phyloP scores from a whole-genome alignment of 2,888 invertebrate genomes.

The Lasioglossum malachurum region DNA sequence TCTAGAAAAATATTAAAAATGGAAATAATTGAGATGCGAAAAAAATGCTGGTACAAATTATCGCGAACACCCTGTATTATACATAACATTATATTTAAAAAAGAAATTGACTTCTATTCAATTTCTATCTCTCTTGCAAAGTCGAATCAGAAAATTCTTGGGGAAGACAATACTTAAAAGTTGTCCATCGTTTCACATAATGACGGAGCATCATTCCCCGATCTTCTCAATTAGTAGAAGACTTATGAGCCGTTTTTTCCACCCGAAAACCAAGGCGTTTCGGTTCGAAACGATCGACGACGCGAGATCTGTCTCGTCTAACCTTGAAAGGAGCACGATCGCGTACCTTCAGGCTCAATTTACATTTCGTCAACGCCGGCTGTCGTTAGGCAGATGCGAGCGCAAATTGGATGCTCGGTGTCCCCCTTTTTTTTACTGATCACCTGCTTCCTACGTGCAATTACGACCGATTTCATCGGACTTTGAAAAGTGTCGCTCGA shows the following conservation, averaged over 20 bases:
- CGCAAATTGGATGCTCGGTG: slow-evolving; percentile 80
- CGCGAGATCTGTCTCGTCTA: slow-evolving; percentile 26
- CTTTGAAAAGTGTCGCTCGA: slow-evolving; percentile 77
- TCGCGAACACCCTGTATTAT: no score
- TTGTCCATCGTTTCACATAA: background rate
- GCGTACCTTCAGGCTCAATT: slow-evolving; percentile 69
- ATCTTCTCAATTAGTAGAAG: slow-evolving; percentile 22
- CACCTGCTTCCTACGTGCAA: slow-evolving; percentile 79
- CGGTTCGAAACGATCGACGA: slow-evolving; percentile 28
- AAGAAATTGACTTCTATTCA: no score
- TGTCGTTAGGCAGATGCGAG: slow-evolving; percentile 82
- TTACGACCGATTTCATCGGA: slow-evolving; percentile 80
- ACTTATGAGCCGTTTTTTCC: background rate
- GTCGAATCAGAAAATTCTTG: background rate
- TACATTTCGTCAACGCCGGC: slow-evolving; percentile 83
- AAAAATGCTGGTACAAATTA: no score
- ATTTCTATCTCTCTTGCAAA: no score
- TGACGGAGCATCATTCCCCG: background rate
- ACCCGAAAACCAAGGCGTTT: background rate
- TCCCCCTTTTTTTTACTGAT: slow-evolving; percentile 68
- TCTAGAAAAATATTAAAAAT: no score
- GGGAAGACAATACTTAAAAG: background rate
- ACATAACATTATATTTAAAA: no score
- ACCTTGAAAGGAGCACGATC: slow-evolving; percentile 38
- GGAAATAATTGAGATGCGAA: no score